Base-by-base conservation (phyloP, 2,888 invertebrate genomes). In the Leptinotarsa juncta region DNA sequence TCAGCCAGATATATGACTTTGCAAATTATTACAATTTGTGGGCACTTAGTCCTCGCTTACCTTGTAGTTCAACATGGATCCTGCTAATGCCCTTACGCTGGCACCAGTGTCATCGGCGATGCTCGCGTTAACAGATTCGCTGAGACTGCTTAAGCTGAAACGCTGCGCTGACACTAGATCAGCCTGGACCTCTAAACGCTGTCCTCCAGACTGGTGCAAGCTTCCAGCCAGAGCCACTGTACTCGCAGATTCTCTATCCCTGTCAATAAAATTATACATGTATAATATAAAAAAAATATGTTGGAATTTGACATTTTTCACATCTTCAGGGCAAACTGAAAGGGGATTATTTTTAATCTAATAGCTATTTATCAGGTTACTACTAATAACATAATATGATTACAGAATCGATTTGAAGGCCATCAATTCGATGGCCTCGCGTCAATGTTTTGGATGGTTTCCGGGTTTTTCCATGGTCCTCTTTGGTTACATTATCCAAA, bases 1-100 rank as follows among this genome's bases (percentile, higher is more conserved):
- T 51, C 51, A 15, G 15, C 15, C 7, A n/a, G n/a, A 55, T 55
- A 16, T 14, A 32, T 32, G 32, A 5, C 32, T 32, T 32, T 32
- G 32, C 5, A 32, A 32, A 32, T 32, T 32, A 32, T 32, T 32
- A 32, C 1, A 32, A 32, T 32, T 32, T 32, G 32, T 10, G 3
- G 42, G 42, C 7, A 42, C 42, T 12, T 3, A 10, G 42, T 42
- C 10, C 42, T 12, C 10, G 67, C 60, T 74, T 81, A 92, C 91
- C 89, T 92, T 92, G 84, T 92, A 92, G 84, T 92, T 92, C 76
- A 93, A 88, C 82, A 94, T 91, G 20, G 95, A 95, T 20, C 95
- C 95, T 62, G 95, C 95, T 78, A 95, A 88, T 55, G 94, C 95
- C 81, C 93, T 90, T 0, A 94, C 94, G 62, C 94, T 94, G 23